Evolutionary conservation across 30 jellyfish, hydroid and myxozoan species (phyloP), one percentile per base, ranked within the genome.

Genomic region (Mastigias papua): DNA sequence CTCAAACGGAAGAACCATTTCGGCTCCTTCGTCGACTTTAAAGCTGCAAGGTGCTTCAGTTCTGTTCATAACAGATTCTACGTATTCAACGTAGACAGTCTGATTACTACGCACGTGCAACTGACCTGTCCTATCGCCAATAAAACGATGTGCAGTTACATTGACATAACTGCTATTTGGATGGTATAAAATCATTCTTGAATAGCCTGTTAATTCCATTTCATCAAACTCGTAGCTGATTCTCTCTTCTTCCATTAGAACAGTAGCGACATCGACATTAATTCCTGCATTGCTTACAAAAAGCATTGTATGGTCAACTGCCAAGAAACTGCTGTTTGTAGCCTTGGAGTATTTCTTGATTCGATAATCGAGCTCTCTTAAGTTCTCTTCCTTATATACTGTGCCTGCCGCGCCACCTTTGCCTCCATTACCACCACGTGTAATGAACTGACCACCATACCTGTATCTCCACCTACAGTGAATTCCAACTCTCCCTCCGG

Each of bases 11-110:
- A 86, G 84, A 6, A 86, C 76, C 60, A 86, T 76, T 82, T 86
- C 94, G 9, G 80, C 94, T 51, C 83, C 86, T 34, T 33, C 33
- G 23, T 86, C 94, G 60, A 86, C 49, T 49, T 73, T 73, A 51
- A 37, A 86, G 69, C 94, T 86, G 46, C 94, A 86, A 1, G 94
- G 94, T 13, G 94, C 94, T 46, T 86, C 94, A 33, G 94, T 86
- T 48, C 94, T 30, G 76, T 86, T 86, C 88, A 74, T 86, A 5
- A 74, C 82, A 49, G 88, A 73, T 31, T 86, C 89, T 4, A 76
- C 89, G 48, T 86, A 86, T 75, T 86, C 94, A 0, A 86, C 94
- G 70, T 49, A 86, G 7, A 74, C 81, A 10, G 69, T 61, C 68
- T 86, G 94, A 33, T 86, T 74, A 35, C 63, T 37, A 11, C 84